Conservation (phyloP, 2,113 vertebrate species). For the Hemichromis elongatus region DNA sequence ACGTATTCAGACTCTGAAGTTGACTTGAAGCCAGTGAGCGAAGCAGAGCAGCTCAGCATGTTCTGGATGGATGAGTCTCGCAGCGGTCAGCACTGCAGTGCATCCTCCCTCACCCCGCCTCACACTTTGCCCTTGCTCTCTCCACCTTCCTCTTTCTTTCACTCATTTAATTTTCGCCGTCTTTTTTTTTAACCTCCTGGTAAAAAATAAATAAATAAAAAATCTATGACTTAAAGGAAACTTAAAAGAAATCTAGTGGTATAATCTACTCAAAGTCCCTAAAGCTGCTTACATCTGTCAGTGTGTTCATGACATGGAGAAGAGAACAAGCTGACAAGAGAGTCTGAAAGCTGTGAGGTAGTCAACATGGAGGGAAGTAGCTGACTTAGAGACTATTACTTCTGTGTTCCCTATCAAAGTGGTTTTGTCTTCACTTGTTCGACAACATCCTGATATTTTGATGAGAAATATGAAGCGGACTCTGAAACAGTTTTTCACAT, state of each 20-base stretch:
- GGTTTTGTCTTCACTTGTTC: neutral
- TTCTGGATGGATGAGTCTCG: slow-evolving; percentile 55
- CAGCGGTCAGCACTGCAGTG: slow-evolving; percentile 55
- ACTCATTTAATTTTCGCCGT: neutral
- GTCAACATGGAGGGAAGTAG: neutral
- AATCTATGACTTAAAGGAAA: neutral
- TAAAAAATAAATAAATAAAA: neutral
- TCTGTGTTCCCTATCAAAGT: neutral
- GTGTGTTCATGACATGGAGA: neutral
- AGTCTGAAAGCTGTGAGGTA: neutral
- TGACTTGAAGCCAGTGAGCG: slow-evolving; percentile 23
- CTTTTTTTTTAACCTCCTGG: neutral
- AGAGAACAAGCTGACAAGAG: slow-evolving; percentile 8
- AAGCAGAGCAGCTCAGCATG: slow-evolving; percentile 35
- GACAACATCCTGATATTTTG: neutral
- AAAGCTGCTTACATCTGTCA: neutral
- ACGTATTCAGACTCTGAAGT: slow-evolving; percentile 3
- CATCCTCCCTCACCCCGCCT: neutral
- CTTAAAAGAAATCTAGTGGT: neutral
- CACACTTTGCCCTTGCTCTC: neutral
- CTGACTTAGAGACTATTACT: neutral
- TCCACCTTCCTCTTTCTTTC: neutral
- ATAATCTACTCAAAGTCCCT: neutral
- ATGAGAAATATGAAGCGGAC: neutral
- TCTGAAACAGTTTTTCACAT: neutral